These are phyloP conservation scores for Dreissena polymorpha DNA, from an alignment of 1,140 invertebrate genomes.

Conservation along the genomic window DNA sequence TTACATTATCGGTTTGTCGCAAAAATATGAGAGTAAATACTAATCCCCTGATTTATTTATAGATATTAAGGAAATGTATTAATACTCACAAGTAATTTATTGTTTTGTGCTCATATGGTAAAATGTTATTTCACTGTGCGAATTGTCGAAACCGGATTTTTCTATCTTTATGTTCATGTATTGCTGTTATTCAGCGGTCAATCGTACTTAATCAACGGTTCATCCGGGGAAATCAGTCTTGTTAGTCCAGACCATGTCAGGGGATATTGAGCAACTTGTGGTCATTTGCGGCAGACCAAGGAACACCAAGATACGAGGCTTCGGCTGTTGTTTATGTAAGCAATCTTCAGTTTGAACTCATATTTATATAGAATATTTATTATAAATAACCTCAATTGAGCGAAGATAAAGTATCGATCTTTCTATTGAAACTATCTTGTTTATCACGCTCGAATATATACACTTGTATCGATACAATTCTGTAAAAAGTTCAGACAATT, in stretches of 20 bases:
- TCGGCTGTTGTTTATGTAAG: conserved; percentile 23
- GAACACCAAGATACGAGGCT: not conserved
- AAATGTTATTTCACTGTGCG: too few relatives aligned
- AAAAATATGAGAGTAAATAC: not conserved
- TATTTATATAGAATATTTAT: not conserved
- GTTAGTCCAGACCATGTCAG: not conserved
- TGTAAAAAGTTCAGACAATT: too few relatives aligned
- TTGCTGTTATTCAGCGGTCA: not conserved
- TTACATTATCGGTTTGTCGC: not conserved
- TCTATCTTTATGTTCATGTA: not conserved
- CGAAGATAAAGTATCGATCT: too few relatives aligned
- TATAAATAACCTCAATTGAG: not conserved
- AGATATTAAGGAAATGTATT: too few relatives aligned
- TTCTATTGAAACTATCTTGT: too few relatives aligned
- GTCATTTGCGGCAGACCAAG: conserved; percentile 7
- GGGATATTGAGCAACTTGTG: conserved; percentile 2
- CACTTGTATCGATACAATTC: too few relatives aligned
- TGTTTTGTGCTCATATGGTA: too few relatives aligned
- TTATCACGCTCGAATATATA: too few relatives aligned
- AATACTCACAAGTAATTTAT: too few relatives aligned
- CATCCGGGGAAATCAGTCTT: conserved; percentile 5
- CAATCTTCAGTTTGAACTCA: not conserved
- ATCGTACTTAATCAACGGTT: not conserved
- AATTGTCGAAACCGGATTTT: too few relatives aligned
- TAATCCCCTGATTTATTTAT: not conserved